These are phyloP conservation scores for Sitta europaea DNA, from an alignment of 2,113 vertebrate genomes.

Conservation along the genomic window DNA sequence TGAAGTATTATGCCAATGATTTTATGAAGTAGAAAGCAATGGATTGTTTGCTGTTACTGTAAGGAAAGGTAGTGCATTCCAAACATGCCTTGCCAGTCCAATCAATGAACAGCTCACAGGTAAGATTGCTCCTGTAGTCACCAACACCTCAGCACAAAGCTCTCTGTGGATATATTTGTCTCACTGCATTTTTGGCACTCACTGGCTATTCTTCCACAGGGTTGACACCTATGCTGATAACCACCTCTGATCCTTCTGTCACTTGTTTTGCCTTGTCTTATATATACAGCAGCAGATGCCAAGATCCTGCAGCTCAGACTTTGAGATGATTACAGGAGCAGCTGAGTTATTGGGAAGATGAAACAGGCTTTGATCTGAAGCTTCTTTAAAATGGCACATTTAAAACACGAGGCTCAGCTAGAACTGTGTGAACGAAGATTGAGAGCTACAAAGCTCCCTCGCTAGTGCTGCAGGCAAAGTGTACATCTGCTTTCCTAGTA, in stretches of 20 bases:
- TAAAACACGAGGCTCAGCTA: constrained; percentile 3
- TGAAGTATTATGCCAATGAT: background rate
- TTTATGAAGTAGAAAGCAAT: background rate
- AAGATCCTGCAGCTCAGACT: background rate
- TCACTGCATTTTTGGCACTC: background rate
- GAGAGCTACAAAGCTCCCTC: background rate
- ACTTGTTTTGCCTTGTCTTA: background rate
- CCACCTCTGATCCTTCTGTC: constrained; percentile 46
- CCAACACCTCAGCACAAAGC: background rate
- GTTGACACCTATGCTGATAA: background rate
- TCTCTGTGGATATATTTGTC: background rate
- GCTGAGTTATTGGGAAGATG: background rate
- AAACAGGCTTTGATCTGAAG: constrained; percentile 7
- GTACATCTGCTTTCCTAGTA: background rate
- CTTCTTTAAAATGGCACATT: constrained; percentile 13
- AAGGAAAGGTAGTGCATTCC: background rate
- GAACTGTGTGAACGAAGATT: background rate
- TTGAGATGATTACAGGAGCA: constrained; percentile 2
- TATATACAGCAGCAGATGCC: constrained; percentile 14
- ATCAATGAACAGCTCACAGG: background rate
- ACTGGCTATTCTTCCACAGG: background rate
- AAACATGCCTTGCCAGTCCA: background rate
- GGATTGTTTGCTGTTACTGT: background rate
- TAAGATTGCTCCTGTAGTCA: background rate
- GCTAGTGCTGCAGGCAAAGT: background rate